A percentile compares a stretch with the other conserved stretches of the same genome.
phyloP scores from a whole-genome alignment of 2,797 vertebrate species.

The Manis crassicaudata region DNA sequence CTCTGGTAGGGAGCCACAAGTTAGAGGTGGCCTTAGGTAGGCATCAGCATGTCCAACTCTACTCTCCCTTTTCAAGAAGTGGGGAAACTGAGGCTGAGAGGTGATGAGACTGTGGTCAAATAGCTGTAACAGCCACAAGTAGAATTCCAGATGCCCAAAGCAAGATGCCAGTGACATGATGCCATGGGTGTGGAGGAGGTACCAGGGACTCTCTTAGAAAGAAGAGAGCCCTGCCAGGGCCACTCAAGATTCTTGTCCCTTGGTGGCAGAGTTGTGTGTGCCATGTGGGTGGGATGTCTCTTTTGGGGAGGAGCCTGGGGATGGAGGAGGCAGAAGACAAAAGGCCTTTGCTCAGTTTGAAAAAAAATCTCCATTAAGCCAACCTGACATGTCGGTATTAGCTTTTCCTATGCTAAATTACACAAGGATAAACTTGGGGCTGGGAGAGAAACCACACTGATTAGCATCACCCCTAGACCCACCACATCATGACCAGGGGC shows the following conservation, averaged over 20 bases:
- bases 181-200: not conserved
- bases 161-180: not conserved
- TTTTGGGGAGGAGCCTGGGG: not conserved
- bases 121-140: not conserved
- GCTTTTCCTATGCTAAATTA: constrained; percentile 83
- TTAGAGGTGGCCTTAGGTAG: not conserved
- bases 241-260: not conserved
- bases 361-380: constrained; percentile 76
- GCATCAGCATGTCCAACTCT: not conserved
- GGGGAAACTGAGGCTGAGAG: not conserved
- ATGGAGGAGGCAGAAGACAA: constrained; percentile 56
- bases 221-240: not conserved
- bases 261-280: not conserved
- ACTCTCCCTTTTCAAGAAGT: constrained; percentile 4
- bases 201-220: not conserved
- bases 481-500: not conserved
- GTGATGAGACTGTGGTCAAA: not conserved
- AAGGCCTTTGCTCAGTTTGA: constrained; percentile 26
- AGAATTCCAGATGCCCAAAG: not conserved
- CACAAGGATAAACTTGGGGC: constrained; percentile 81
- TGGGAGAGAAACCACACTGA: constrained; percentile 79
- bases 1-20: not conserved
- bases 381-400: constrained; percentile 80
- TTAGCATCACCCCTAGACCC: constrained; percentile 71
- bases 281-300: not conserved